A percentile compares a stretch with the other conserved stretches of the same genome.
Evolutionary conservation across 2,113 vertebrate genomes (phyloP).

Genomic region (Corynorhinus townsendii): DNA sequence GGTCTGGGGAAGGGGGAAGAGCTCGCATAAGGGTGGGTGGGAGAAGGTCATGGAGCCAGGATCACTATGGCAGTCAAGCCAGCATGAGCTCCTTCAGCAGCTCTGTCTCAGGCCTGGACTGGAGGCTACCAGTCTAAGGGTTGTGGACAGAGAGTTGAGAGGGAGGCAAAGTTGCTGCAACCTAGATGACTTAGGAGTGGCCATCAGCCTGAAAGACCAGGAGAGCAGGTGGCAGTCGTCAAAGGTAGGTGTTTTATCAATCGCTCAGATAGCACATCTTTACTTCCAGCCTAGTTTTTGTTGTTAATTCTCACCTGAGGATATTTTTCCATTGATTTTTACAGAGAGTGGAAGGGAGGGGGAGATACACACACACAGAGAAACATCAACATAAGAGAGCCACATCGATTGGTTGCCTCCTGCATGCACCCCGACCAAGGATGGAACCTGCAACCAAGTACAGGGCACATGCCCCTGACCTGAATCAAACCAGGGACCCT

Average conservation of each 20-base stretch:
- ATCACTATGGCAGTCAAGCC: too few species aligned
- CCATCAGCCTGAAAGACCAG: not conserved
- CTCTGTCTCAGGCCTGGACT: not conserved
- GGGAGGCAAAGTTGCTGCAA: not conserved
- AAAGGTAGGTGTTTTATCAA: not conserved
- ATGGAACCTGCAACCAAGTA: too few species aligned
- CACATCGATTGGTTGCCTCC: too few species aligned
- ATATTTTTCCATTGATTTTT: too few species aligned
- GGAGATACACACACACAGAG: too few species aligned
- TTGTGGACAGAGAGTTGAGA: not conserved
- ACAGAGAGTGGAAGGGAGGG: too few species aligned
- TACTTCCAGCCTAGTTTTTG: not conserved
- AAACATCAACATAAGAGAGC: too few species aligned
- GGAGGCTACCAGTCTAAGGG: not conserved
- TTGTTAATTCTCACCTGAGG: too few species aligned
- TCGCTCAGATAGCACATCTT: not conserved
- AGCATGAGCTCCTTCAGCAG: not conserved
- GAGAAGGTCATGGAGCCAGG: not conserved
- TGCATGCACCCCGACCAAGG: too few species aligned
- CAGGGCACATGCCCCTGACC: too few species aligned
- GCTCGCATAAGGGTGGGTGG: rapidly evolving
- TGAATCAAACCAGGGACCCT: too few species aligned
- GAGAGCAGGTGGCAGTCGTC: not conserved
- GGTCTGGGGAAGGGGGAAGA: not conserved
- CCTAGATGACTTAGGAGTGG: not conserved